Base-by-base conservation (phyloP, 2,888 invertebrate genomes). In the Hirtodrosophila cameraria region DNA sequence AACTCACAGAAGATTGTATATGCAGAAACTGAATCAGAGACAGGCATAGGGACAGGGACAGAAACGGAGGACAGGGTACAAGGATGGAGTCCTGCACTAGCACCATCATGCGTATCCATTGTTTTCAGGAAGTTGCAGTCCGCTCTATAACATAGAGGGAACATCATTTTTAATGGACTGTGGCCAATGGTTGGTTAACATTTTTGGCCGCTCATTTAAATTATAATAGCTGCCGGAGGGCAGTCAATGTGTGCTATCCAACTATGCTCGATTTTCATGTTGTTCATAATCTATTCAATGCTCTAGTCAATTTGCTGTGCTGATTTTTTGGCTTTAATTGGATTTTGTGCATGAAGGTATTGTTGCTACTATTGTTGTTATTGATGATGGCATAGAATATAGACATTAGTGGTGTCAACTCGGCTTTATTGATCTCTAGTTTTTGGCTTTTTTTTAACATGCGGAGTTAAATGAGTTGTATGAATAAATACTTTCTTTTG, bases 341-440 rank as follows among this genome's bases (percentile, higher is more conserved):
- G 62, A 69, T 78, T 86, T 75, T 67, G 68, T 72, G 78, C 78
- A 60, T 71, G 64, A 66, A 75, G 78, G 75, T 74, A 67, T 57
- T 63, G 59, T 41, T 33, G 49, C n/a, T 58, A 31, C 16, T 52
- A 27, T 23, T 48, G 55, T 43, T 59, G 58, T 85, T 75, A 78
- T 78, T 85, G 66, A 83, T 84, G 69, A 65, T 84, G 58, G 36
- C 31, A 55, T 31, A 7, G 5, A 42, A 27, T 41, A 50, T 23
- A 27, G 1, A 8, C 30, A 25, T 7, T 27, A 20, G 31, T 23
- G 23, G 5, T 6, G 23, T 23, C 6, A 6, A 5, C 8, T 6
- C 8, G 8, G 1, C 23, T n/a, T n/a, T 23, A 23, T 23, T 23
- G n/a, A n/a, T 23, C 18, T 18, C 5, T 4, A 3, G 18, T 4